phyloP scores from a whole-genome alignment of 2,113 vertebrate species.

The Blennius ocellaris region DNA sequence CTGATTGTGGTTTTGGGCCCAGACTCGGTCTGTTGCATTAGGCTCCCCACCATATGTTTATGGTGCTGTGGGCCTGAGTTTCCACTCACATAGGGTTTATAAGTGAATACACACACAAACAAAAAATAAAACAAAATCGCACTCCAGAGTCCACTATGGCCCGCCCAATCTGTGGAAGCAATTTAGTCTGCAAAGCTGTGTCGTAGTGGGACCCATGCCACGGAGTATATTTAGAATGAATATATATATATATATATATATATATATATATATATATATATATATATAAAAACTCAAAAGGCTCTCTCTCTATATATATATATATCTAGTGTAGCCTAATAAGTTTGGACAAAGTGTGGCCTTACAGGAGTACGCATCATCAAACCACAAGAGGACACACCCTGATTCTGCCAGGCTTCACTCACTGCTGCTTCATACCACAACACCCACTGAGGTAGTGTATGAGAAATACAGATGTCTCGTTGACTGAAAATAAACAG shows the following conservation, averaged over 20 bases:
- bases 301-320: no score
- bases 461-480: constrained; percentile 73
- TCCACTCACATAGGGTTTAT: constrained; percentile 40
- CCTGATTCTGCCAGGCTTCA: constrained; percentile 49
- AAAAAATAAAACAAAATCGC: constrained; percentile 20
- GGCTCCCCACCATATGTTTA: constrained; percentile 51
- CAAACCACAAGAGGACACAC: constrained; percentile 61
- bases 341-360: constrained; percentile 12
- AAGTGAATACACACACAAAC: constrained; percentile 22
- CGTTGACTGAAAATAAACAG: constrained; percentile 67
- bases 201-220: constrained; percentile 24
- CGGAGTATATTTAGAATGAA: constrained; percentile 48
- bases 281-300: no score
- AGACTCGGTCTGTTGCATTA: constrained; percentile 39
- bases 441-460: constrained; percentile 64
- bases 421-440: constrained; percentile 63
- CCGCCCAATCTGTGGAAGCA: constrained; percentile 66
- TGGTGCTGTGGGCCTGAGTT: constrained; percentile 33
- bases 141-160: constrained; percentile 38
- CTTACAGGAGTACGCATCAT: constrained; percentile 44
- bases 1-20: constrained; percentile 67
- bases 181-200: constrained; percentile 53
- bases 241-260: not conserved
- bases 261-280: not conserved
- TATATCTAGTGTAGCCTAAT: constrained; percentile 29